Percentiles rank a stretch among this genome's conserved stretches.
Evolutionary conservation across 1,140 invertebrate species (phyloP).

Genomic region (Anastrepha ludens): DNA sequence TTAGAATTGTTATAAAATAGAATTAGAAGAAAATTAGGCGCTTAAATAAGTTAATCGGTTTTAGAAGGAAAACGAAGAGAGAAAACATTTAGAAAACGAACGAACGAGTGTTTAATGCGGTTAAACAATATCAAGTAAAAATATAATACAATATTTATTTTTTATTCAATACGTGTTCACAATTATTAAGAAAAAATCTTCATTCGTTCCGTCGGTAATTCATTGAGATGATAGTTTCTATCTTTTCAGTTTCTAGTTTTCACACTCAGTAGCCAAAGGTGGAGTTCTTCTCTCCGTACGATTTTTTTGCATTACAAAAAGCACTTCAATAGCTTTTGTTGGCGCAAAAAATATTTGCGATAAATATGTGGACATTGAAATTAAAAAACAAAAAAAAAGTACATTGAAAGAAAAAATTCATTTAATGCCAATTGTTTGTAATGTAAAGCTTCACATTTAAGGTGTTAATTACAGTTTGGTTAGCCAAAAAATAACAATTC

Average conservation of each 20-base stretch:
- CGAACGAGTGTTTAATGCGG: slow-evolving; percentile 27
- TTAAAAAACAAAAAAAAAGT: not conserved
- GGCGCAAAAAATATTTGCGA: slow-evolving; percentile 69
- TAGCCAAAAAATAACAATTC: slow-evolving; percentile 17
- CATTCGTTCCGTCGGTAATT: slow-evolving; percentile 65
- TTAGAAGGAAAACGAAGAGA: slow-evolving; percentile 43
- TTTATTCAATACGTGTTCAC: slow-evolving; percentile 58
- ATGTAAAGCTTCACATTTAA: slow-evolving; percentile 29
- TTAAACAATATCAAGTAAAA: slow-evolving; percentile 29
- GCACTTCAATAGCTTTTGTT: slow-evolving; percentile 58
- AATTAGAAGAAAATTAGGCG: slow-evolving; percentile 46
- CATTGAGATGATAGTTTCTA: not conserved
- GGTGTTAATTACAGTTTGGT: slow-evolving; percentile 38
- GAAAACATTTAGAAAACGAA: slow-evolving; percentile 44
- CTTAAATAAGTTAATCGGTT: slow-evolving; percentile 35
- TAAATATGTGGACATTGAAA: slow-evolving; percentile 55
- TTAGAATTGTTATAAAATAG: slow-evolving; percentile 44
- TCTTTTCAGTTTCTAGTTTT: slow-evolving; percentile 54
- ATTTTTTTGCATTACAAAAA: slow-evolving; percentile 58
- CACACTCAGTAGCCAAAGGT: slow-evolving; percentile 63
- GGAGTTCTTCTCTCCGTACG: slow-evolving; percentile 70
- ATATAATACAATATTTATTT: slow-evolving; percentile 50
- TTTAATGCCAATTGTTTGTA: slow-evolving; percentile 54
- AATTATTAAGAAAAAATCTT: slow-evolving; percentile 64
- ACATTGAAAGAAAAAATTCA: not conserved